Percentiles rank a stretch among this genome's conserved stretches.
phyloP scores from a whole-genome alignment of 92 coral and sea anemone genomes.

The Zoanthus solanderi region DNA sequence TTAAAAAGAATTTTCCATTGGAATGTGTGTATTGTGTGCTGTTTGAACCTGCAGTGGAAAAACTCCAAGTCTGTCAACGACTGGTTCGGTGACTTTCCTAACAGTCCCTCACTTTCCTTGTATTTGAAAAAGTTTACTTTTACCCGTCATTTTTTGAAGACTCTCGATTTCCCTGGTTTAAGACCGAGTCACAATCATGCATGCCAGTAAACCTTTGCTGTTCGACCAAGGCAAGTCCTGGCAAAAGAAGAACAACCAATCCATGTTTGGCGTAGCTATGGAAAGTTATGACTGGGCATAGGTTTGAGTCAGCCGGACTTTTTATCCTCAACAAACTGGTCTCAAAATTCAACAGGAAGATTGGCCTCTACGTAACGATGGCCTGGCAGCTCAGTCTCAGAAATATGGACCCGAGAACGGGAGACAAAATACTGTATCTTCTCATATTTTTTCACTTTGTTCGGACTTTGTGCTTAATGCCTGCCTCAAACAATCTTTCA shows the following conservation, averaged over 20 bases:
- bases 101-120: not conserved
- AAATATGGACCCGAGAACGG: no score
- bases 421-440: no score
- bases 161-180: not conserved
- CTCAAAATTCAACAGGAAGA: not conserved
- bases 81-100: not conserved
- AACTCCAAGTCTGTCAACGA: no score
- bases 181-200: not conserved
- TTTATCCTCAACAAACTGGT: not conserved
- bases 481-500: no score
- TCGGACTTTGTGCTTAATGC: no score
- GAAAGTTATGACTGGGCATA: not conserved
- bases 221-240: not conserved
- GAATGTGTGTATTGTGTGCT: no score
- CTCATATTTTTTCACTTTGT: no score
- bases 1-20: no score
- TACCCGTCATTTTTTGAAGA: slow-evolving; percentile 6
- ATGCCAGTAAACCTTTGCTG: not conserved
- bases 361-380: not conserved
- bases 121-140: not conserved
- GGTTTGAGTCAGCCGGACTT: not conserved
- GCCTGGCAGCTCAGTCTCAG: no score
- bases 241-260: not conserved
- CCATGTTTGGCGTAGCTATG: not conserved
- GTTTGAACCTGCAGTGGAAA: no score